These are phyloP conservation scores for Drosophila pseudotakahashii DNA, from an alignment of 2,888 invertebrate species.

Conservation along the genomic window DNA sequence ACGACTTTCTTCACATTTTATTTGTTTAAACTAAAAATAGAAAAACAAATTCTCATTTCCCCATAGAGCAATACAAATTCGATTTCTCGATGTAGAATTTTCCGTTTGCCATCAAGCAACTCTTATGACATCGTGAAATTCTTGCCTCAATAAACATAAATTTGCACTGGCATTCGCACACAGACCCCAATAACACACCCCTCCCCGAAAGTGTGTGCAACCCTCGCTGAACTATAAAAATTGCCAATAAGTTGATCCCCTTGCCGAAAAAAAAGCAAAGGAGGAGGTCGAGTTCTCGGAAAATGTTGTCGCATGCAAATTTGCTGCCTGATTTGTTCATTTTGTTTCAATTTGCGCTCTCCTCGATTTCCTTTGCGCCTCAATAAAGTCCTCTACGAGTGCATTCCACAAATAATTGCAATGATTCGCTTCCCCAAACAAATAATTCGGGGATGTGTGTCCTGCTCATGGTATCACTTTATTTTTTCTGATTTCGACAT, in stretches of 20 bases:
- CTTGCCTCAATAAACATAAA: slow-evolving; percentile 78
- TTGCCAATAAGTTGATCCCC: slow-evolving; percentile 71
- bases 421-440: slow-evolving; percentile 38
- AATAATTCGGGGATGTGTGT: slow-evolving; percentile 48
- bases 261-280: background rate
- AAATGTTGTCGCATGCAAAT: slow-evolving; percentile 83
- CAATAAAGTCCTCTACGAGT: slow-evolving; percentile 66
- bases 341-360: slow-evolving; percentile 82
- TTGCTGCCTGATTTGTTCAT: slow-evolving; percentile 83
- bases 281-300: slow-evolving; percentile 38
- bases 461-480: slow-evolving; percentile 17
- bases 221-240: slow-evolving; percentile 59
- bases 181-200: slow-evolving; percentile 19
- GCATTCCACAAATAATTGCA: slow-evolving; percentile 79
- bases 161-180: slow-evolving; percentile 60
- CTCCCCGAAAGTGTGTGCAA: slow-evolving; percentile 17
- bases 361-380: slow-evolving; percentile 48
- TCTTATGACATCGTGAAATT: slow-evolving; percentile 73
- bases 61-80: slow-evolving; percentile 24
- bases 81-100: background rate
- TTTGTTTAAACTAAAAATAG: background rate
- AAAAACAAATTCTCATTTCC: background rate
- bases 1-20: too few relatives aligned
- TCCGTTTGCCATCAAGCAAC: slow-evolving; percentile 40
- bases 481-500: slow-evolving; percentile 52